phyloP scores from a whole-genome alignment of 2,797 vertebrate genomes.

The Tauraco hartlaubi region DNA sequence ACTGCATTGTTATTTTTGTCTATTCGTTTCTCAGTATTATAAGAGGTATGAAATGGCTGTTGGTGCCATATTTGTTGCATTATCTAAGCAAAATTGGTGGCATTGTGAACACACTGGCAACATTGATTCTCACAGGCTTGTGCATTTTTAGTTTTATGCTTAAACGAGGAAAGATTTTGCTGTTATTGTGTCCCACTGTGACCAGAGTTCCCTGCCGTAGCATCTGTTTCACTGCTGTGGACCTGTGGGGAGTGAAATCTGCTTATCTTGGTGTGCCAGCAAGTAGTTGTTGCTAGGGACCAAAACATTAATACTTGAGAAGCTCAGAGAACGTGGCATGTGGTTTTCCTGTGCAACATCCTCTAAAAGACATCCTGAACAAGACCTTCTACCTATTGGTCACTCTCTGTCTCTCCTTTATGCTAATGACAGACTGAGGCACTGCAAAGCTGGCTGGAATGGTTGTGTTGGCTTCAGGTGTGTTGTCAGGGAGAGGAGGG shows the following conservation, averaged over 20 bases:
- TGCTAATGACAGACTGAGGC: not conserved
- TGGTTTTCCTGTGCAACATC: not conserved
- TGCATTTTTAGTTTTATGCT: not conserved
- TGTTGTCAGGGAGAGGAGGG: not conserved
- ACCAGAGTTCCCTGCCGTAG: not conserved
- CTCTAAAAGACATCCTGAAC: not conserved
- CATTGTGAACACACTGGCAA: not conserved
- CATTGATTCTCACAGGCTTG: not conserved
- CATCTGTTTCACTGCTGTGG: not conserved
- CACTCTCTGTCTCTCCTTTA: not conserved
- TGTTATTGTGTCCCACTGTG: not conserved
- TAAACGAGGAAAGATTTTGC: conserved; percentile 16
- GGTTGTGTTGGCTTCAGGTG: not conserved
- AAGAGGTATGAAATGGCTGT: not conserved
- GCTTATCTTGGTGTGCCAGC: conserved; percentile 36
- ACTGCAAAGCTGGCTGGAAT: not conserved
- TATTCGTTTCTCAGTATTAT: not conserved
- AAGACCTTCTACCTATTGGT: not conserved
- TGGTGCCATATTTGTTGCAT: not conserved
- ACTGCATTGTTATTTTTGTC: not conserved
- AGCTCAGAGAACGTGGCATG: not conserved
- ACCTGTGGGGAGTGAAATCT: conserved; percentile 40
- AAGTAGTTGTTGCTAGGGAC: not conserved
- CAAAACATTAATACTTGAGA: not conserved
- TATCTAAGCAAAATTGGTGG: not conserved